Percentiles rank a stretch among this genome's conserved stretches.
Evolutionary conservation across 2,797 vertebrate species (phyloP).

Genomic region (Falco naumanni): DNA sequence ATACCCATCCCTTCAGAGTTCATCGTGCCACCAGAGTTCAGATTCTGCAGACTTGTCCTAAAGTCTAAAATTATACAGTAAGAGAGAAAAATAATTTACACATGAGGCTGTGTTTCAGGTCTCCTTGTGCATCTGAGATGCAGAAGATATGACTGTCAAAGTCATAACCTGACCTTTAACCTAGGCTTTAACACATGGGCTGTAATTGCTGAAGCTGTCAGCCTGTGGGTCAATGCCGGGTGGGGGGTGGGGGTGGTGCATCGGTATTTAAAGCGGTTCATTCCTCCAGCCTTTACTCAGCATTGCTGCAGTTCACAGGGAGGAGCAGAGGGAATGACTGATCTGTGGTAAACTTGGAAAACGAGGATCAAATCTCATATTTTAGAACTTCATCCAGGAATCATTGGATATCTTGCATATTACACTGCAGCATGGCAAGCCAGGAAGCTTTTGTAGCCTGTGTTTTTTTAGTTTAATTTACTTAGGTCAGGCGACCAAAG

Average conservation of each 20-base stretch:
- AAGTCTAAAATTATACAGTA: not conserved
- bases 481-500: not conserved
- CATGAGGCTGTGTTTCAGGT: not conserved
- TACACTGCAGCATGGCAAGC: rapidly evolving
- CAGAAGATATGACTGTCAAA: not conserved
- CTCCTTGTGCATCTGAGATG: not conserved
- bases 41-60: not conserved
- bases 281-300: not conserved
- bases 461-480: not conserved
- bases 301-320: not conserved
- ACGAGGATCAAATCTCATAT: not conserved
- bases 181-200: not conserved
- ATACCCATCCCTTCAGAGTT: not conserved
- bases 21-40: not conserved
- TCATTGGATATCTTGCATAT: rapidly evolving
- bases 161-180: not conserved
- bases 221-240: rapidly evolving
- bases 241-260: not conserved
- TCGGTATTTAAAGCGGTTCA: not conserved
- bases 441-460: not conserved
- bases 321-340: not conserved
- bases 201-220: not conserved
- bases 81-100: not conserved
- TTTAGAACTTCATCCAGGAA: not conserved
- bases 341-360: not conserved